Conservation (phyloP, 2,888 invertebrate species). For the Troides aeacus region DNA sequence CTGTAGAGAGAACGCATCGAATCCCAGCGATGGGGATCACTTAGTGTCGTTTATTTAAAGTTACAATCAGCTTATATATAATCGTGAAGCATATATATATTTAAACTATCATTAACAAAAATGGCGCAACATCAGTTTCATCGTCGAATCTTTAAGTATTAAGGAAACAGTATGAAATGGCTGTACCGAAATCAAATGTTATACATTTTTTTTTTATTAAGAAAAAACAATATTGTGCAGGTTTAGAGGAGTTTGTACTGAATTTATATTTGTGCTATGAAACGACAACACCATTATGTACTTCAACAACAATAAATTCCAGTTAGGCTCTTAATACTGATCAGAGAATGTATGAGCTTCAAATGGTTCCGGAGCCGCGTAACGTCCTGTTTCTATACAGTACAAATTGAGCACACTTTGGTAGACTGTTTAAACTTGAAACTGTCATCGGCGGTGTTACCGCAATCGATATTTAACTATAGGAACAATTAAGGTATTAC, state of each 20-base stretch:
- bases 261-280: conserved; percentile 9
- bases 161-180: background rate
- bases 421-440: background rate
- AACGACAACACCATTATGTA: conserved; percentile 5
- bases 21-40: too few species aligned
- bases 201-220: background rate
- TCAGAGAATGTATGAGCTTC: background rate
- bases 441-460: background rate
- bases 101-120: background rate
- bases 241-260: background rate
- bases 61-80: too few species aligned
- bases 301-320: background rate
- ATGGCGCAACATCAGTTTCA: background rate
- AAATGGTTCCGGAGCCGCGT: background rate
- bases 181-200: background rate
- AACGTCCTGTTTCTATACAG: background rate
- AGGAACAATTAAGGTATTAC: conserved; percentile 24
- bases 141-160: background rate
- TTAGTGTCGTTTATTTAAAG: too few species aligned
- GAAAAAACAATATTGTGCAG: background rate
- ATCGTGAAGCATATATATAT: too few species aligned
- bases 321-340: background rate
- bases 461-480: conserved; percentile 12
- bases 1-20: too few species aligned
- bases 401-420: too few species aligned